These are phyloP conservation scores for Enteromius thamalakanensis DNA, from an alignment of 2,797 vertebrate genomes.

Conservation along the genomic window DNA sequence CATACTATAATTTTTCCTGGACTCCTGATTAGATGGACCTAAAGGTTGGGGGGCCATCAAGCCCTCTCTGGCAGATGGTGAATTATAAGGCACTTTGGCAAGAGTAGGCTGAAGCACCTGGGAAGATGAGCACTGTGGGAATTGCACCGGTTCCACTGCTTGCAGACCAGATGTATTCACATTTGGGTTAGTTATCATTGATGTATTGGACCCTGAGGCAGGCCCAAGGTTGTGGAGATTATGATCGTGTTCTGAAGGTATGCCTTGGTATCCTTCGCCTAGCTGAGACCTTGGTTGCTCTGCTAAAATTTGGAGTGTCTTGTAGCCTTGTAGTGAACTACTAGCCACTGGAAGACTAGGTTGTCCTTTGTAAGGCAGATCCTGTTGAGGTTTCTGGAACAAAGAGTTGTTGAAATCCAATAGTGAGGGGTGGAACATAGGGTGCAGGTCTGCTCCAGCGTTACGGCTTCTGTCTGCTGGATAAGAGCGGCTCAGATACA, in stretches of 20 bases:
- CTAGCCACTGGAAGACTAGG: conserved; percentile 80
- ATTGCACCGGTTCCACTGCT: neutral
- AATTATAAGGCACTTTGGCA: conserved; percentile 50
- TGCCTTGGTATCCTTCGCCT: conserved; percentile 73
- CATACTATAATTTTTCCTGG: conserved; percentile 70
- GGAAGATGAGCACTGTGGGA: conserved; percentile 35
- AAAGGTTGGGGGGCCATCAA: conserved; percentile 64
- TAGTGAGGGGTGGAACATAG: conserved; percentile 76
- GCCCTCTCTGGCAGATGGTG: conserved; percentile 32
- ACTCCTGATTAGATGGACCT: conserved; percentile 70
- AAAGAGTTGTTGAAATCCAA: conserved; percentile 76
- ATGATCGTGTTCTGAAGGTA: conserved; percentile 36
- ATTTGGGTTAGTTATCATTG: conserved; percentile 15
- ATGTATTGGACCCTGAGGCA: conserved; percentile 25
- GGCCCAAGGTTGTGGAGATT: conserved; percentile 30
- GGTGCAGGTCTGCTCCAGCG: conserved; percentile 72
- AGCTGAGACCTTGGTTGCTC: conserved; percentile 73
- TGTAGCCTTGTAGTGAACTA: conserved; percentile 75
- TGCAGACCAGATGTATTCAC: conserved; percentile 12
- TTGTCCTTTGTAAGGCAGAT: conserved; percentile 78
- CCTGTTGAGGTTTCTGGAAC: conserved; percentile 81
- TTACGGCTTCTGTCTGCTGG: conserved; percentile 73
- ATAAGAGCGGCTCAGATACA: conserved; percentile 68
- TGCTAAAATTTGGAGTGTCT: conserved; percentile 75
- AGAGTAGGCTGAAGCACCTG: conserved; percentile 14